Evolutionary conservation across 2,888 invertebrate species (phyloP).

Genomic region (Meganola albula): DNA sequence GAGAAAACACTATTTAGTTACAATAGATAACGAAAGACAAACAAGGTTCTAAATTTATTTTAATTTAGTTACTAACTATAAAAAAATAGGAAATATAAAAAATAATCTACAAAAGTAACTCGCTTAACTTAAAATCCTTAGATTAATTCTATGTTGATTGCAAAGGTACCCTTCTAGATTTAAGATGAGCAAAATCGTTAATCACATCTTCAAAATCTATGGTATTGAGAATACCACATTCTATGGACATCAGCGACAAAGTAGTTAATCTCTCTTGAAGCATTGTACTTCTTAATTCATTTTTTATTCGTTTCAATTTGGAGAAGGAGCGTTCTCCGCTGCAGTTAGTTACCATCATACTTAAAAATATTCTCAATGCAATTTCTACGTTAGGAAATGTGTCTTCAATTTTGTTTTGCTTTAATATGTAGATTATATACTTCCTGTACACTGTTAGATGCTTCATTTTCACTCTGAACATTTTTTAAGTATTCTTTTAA

Average conservation of each 20-base stretch:
- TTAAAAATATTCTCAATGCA: conserved; percentile 28
- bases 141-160: conserved; percentile 2
- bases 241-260: conserved; percentile 27
- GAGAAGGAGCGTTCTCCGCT: conserved; percentile 26
- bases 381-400: conserved; percentile 31
- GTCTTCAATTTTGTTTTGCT: conserved; percentile 20
- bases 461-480: conserved; percentile 16
- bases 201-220: conserved; percentile 30
- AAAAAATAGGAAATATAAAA: not conserved
- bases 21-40: conserved; percentile 9
- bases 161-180: conserved; percentile 14
- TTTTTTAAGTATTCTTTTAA: conserved; percentile 25
- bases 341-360: conserved; percentile 28
- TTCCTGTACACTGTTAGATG: not conserved
- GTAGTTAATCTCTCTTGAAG: conserved; percentile 25
- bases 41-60: conserved; percentile 10
- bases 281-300: conserved; percentile 26
- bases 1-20: conserved; percentile 11
- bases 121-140: not conserved
- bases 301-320: conserved; percentile 24
- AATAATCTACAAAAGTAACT: not conserved
- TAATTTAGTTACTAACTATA: not conserved
- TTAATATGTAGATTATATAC: conserved; percentile 19
- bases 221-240: conserved; percentile 19
- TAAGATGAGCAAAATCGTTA: conserved; percentile 24